Evolutionary conservation across 2,888 invertebrate species (phyloP).

Genomic region (Eilema caniola): DNA sequence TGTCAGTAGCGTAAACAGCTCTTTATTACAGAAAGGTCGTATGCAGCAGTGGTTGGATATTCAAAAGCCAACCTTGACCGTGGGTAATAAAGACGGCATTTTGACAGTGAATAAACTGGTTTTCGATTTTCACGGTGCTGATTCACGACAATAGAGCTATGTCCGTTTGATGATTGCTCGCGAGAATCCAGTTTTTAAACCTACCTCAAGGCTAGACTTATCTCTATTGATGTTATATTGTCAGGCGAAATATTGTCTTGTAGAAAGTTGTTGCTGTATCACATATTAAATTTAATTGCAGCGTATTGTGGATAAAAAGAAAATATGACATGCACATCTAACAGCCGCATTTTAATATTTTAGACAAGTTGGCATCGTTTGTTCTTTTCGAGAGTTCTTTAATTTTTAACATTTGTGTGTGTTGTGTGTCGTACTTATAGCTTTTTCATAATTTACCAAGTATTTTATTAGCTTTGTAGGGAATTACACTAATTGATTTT

Average conservation of each 20-base stretch:
- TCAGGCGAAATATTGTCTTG: slow-evolving; percentile 25
- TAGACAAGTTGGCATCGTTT: neutral
- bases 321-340: neutral
- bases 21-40: slow-evolving; percentile 66
- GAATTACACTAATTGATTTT: neutral
- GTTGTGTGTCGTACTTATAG: too few relatives aligned
- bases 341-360: neutral
- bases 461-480: neutral
- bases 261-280: slow-evolving; percentile 22
- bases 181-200: slow-evolving; percentile 74
- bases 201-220: slow-evolving; percentile 81
- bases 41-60: slow-evolving; percentile 59
- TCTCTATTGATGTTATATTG: slow-evolving; percentile 35
- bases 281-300: slow-evolving; percentile 5
- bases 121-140: slow-evolving; percentile 86
- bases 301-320: neutral
- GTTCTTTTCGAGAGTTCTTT: neutral
- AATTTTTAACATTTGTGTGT: neutral
- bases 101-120: slow-evolving; percentile 60
- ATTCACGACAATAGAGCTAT: slow-evolving; percentile 80
- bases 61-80: slow-evolving; percentile 79
- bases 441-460: neutral
- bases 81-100: slow-evolving; percentile 63
- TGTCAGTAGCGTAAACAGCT: slow-evolving; percentile 84
- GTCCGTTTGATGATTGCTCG: slow-evolving; percentile 75